Evolutionary conservation across 2,113 vertebrate species (phyloP).

Genomic region (Takifugu flavidus): DNA sequence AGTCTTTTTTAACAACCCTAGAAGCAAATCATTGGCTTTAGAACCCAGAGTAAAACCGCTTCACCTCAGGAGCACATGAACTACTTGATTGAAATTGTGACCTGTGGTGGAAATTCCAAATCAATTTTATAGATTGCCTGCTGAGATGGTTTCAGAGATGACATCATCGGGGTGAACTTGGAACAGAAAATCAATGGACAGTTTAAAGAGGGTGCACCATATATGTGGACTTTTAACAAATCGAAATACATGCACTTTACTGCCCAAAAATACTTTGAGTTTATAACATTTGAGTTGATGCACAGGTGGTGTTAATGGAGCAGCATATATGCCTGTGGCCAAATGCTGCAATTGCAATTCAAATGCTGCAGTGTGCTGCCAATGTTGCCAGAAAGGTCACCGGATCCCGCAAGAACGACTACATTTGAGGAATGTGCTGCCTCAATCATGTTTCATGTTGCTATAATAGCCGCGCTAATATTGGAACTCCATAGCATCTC

Average conservation of each 20-base stretch:
- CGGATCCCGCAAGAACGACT: too few relatives aligned
- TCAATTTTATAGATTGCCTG: constrained; percentile 12
- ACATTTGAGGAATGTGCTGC: too few relatives aligned
- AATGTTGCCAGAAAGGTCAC: too few relatives aligned
- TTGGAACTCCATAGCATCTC: too few relatives aligned
- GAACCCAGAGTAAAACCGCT: constrained; percentile 25
- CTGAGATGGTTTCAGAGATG: constrained; percentile 4
- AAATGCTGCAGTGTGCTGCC: too few relatives aligned
- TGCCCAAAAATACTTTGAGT: not conserved
- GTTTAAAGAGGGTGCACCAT: not conserved
- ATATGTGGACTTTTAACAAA: constrained; percentile 12
- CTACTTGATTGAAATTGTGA: constrained; percentile 26
- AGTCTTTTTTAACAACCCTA: constrained; percentile 20
- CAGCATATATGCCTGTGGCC: not conserved
- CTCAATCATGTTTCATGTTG: too few relatives aligned
- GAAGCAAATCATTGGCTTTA: constrained; percentile 40
- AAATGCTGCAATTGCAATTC: too few relatives aligned
- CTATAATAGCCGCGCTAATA: too few relatives aligned
- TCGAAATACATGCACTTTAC: not conserved
- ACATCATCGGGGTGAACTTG: not conserved
- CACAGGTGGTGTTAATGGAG: constrained; percentile 7
- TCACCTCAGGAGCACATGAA: constrained; percentile 12
- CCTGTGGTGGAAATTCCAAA: constrained; percentile 24
- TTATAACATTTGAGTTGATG: too few relatives aligned
- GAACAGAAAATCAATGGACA: constrained; percentile 7